Evolutionary conservation across 2,888 invertebrate genomes (phyloP).

Genomic region (Argyresthia goedartella): DNA sequence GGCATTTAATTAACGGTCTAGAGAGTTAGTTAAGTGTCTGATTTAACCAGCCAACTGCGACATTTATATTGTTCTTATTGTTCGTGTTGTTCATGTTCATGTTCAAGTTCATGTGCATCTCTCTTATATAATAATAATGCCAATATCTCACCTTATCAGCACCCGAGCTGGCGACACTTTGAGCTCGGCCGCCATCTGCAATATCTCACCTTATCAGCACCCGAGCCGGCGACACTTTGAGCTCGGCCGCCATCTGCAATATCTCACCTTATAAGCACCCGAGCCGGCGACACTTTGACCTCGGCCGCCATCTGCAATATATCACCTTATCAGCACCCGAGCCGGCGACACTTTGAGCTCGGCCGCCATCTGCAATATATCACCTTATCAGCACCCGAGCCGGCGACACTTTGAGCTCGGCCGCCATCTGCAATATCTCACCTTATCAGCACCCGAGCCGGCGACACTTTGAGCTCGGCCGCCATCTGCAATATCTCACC

Average conservation of each 20-base stretch:
- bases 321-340: slow-evolving; percentile 45
- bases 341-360: slow-evolving; percentile 37
- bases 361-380: slow-evolving; percentile 59
- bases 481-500: too few species aligned
- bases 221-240: slow-evolving; percentile 36
- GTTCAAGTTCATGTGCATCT: background rate
- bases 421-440: slow-evolving; percentile 61
- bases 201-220: slow-evolving; percentile 59
- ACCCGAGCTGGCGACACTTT: slow-evolving; percentile 38
- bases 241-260: slow-evolving; percentile 45
- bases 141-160: slow-evolving; percentile 28
- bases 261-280: too few species aligned
- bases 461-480: slow-evolving; percentile 76
- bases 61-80: too few species aligned
- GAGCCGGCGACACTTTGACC: slow-evolving; percentile 81
- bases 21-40: too few species aligned
- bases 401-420: slow-evolving; percentile 32
- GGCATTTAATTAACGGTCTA: too few species aligned
- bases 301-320: too few species aligned
- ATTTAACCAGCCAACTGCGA: too few species aligned
- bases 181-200: slow-evolving; percentile 46
- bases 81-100: background rate
- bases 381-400: slow-evolving; percentile 48
- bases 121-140: background rate
- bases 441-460: too few species aligned